Conservation (phyloP, 1,140 invertebrate species). For the Drosophila kikkawai region DNA sequence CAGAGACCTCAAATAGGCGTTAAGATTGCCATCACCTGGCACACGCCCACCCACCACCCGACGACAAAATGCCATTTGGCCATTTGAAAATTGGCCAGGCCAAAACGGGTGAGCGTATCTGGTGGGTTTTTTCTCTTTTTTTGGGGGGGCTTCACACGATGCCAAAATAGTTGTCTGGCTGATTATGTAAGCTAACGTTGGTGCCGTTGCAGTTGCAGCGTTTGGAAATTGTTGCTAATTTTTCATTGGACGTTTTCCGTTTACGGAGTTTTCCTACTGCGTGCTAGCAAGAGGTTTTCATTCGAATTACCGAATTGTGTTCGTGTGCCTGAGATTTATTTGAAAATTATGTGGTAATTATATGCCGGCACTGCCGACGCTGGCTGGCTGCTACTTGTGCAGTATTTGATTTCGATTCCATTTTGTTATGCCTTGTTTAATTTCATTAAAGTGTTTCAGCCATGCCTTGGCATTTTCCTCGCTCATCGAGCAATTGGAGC, state of each 20-base stretch:
- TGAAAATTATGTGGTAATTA: conserved; percentile 63
- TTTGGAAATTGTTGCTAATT: conserved; percentile 65
- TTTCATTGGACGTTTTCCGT: conserved; percentile 55
- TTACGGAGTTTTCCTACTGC: conserved; percentile 52
- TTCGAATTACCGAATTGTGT: conserved; percentile 61
- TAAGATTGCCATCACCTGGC: conserved; percentile 55
- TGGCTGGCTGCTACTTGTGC: neutral
- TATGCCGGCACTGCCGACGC: conserved; percentile 8
- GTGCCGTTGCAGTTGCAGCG: conserved; percentile 31
- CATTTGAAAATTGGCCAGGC: conserved; percentile 53
- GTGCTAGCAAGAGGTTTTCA: conserved; percentile 40
- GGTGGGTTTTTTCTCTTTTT: neutral
- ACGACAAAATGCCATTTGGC: conserved; percentile 14
- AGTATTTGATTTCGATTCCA: conserved; percentile 48
- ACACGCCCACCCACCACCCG: conserved; percentile 35
- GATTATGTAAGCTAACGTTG: conserved; percentile 60
- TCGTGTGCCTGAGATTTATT: conserved; percentile 65
- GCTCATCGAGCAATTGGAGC: conserved; percentile 49
- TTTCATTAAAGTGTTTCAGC: conserved; percentile 56
- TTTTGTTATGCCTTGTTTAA: conserved; percentile 73
- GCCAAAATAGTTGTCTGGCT: conserved; percentile 51
- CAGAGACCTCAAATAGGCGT: conserved; percentile 56
- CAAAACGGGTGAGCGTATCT: conserved; percentile 23
- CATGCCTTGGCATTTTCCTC: neutral
- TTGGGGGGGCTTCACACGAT: conserved; percentile 37